A percentile compares a stretch with the other conserved stretches of the same genome.
Evolutionary conservation across 2,888 invertebrate species (phyloP).

Genomic region (Leptopilina myrica): DNA sequence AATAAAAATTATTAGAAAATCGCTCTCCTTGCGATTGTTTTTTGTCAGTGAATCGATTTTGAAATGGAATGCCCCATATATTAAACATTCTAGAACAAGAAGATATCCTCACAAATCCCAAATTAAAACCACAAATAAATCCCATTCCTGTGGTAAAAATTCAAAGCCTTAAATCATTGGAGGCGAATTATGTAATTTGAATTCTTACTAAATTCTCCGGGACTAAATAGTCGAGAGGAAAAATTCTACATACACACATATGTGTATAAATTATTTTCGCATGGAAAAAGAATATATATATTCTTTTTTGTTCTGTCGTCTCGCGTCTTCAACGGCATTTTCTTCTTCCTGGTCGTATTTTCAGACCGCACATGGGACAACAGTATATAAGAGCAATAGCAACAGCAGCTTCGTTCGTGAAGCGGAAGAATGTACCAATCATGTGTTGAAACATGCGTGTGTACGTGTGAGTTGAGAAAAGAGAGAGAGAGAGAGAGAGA

Average conservation of each 20-base stretch:
- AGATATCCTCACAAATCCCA: too few species aligned
- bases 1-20: too few species aligned
- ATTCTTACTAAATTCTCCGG: too few species aligned
- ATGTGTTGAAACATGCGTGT: constrained; percentile 18
- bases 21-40: too few species aligned
- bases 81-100: too few species aligned
- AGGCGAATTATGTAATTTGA: too few species aligned
- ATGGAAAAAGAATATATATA: constrained; percentile 51
- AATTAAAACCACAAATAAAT: too few species aligned
- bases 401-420: constrained; percentile 26
- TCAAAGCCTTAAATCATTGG: too few species aligned
- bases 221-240: background rate
- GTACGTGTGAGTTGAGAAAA: constrained; percentile 7
- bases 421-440: constrained; percentile 31
- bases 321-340: constrained; percentile 46
- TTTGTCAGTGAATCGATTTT: too few species aligned
- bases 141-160: too few species aligned
- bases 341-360: constrained; percentile 55
- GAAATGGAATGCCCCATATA: too few species aligned
- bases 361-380: constrained; percentile 42
- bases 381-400: too few species aligned
- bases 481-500: constrained; percentile 35
- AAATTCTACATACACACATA: background rate
- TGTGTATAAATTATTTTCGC: background rate
- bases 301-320: constrained; percentile 60